Conservation (phyloP, 2,888 invertebrate species). For the Sussaba pulchella region DNA sequence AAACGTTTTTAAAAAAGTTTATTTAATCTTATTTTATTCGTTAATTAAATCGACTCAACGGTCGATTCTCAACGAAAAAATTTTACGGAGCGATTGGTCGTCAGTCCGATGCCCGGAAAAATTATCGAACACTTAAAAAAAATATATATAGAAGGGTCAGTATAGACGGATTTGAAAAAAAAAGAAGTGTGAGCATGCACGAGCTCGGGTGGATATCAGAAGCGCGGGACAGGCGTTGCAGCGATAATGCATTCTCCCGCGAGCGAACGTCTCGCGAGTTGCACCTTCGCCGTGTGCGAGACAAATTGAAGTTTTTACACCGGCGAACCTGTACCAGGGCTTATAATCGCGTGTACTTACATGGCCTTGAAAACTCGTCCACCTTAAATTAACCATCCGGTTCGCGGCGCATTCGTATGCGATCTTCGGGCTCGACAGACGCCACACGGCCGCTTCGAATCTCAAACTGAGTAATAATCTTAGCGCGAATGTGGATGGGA, state of each 20-base stretch:
- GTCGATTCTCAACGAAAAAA: too few relatives aligned
- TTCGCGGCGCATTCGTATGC: slow-evolving; percentile 21
- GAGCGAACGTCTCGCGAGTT: slow-evolving; percentile 44
- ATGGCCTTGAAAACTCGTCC: slow-evolving; percentile 71
- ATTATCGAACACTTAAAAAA: too few relatives aligned
- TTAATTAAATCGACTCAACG: too few relatives aligned
- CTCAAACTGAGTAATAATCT: slow-evolving; percentile 35
- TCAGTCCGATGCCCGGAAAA: too few relatives aligned
- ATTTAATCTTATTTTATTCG: too few relatives aligned
- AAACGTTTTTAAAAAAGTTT: slow-evolving; percentile 76
- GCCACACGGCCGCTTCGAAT: slow-evolving; percentile 51
- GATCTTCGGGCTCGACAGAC: slow-evolving; percentile 49
- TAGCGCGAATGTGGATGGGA: slow-evolving; percentile 56
- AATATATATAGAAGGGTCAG: too few relatives aligned
- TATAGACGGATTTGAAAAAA: too few relatives aligned
- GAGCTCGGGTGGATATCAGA: slow-evolving; percentile 68
- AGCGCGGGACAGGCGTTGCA: slow-evolving; percentile 70
- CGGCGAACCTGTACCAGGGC: slow-evolving; percentile 74
- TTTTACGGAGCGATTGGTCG: too few relatives aligned
- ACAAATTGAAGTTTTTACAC: slow-evolving; percentile 80
- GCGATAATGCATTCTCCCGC: slow-evolving; percentile 67
- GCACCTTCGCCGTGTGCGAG: slow-evolving; percentile 74
- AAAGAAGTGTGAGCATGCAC: slow-evolving; percentile 1
- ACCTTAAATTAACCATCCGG: slow-evolving; percentile 72
- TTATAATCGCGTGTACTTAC: slow-evolving; percentile 40